Base-by-base conservation (phyloP, 2,113 vertebrate species). In the Tragelaphus imberbis region DNA sequence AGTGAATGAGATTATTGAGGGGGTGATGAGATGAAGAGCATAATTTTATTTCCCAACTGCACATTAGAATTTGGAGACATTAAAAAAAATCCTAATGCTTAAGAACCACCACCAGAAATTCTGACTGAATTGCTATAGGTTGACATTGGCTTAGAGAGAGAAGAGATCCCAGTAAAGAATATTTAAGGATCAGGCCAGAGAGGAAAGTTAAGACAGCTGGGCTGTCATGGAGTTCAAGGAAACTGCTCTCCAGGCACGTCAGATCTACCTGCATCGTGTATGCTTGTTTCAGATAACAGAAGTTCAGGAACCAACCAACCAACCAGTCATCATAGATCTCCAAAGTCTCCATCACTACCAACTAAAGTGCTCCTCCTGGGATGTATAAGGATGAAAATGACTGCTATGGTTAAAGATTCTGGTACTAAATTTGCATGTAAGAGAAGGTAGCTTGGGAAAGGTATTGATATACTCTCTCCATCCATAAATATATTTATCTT, bases 321-420 rank as follows among this genome's bases (percentile, higher is more conserved):
- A 85, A 47, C 14, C 44, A 71, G 3, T 23, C 27, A 59, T 56
- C 19, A 11, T 86, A 71, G 84, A 85, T 21, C 7, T 65, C 53
- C 33, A n/a, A 44, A 56, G 19, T 5, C 7, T 84, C 36, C 2
- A 11, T 71, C 25, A 53, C 17, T 65, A 21, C 68, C 40, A 44
- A 19, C 63, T 56, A 21, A 65, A 25, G 49, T 94, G 58, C 81
- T 80, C 0, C 85, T 81, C 36, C 53, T 97, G 90, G 87, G 92
- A 98, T 90, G 61, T 25, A 86, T 97, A 93, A 95, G 51, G 89
- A 90, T 63, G 92, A 97, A 97, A 95, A 96, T 94, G 91, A 92
- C 65, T 98, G 30, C 58, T 65, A 0, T 68, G 88, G 88, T 47
- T 40, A 47, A 94, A 92, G 65, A 88, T 56, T 56, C 61, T 82